Percentiles rank a stretch among this genome's conserved stretches.
Evolutionary conservation across 2,888 invertebrate genomes (phyloP).

Genomic region (Microctonus brassicae): DNA sequence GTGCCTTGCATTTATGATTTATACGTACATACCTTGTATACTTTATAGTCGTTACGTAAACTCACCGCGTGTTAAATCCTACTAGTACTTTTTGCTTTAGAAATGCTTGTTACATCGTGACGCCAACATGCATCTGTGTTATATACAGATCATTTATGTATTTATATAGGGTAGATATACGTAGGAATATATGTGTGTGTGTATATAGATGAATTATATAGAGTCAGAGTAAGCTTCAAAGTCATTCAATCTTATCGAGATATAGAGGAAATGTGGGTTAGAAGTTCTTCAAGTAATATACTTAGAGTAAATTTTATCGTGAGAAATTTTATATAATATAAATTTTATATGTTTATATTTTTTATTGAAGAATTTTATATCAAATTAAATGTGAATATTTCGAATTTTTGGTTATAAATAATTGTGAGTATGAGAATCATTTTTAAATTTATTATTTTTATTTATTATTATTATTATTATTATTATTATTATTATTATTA

Average conservation of each 20-base stretch:
- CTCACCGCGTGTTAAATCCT: not conserved
- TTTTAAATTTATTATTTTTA: no score
- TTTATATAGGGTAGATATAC: not conserved
- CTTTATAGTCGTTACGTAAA: conserved; percentile 38
- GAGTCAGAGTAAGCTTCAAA: not conserved
- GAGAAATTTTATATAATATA: not conserved
- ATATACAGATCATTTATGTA: no score
- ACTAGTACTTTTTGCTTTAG: not conserved
- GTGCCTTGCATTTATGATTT: conserved; percentile 47
- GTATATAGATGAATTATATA: not conserved
- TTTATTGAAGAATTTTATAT: no score
- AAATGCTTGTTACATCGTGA: not conserved
- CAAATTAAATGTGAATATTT: no score
- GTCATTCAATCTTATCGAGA: not conserved
- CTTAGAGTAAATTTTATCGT: no score
- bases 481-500: no score
- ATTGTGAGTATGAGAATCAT: no score
- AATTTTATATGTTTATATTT: no score
- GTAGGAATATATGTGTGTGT: not conserved
- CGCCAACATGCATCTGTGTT: not conserved
- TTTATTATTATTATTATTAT: no score
- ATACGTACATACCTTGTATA: conserved; percentile 38
- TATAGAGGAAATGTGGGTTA: not conserved
- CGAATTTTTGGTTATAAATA: no score
- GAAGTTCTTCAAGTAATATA: not conserved